phyloP scores from a whole-genome alignment of 2,113 vertebrate genomes.

The Eonycteris spelaea region DNA sequence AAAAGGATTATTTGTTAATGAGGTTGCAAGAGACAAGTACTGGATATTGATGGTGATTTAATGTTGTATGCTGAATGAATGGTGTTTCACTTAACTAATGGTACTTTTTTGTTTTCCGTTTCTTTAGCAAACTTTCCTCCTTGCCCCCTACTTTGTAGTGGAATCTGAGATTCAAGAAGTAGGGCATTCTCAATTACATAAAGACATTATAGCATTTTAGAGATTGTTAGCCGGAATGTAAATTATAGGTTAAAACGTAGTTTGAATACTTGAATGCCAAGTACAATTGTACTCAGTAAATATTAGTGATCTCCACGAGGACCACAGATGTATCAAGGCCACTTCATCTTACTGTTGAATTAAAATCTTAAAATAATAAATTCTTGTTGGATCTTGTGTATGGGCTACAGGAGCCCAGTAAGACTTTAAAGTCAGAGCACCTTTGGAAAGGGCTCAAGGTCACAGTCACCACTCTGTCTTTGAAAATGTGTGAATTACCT shows the following conservation, averaged over 20 bases:
- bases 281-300: not conserved
- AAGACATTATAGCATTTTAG: not conserved
- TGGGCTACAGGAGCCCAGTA: not conserved
- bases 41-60: not conserved
- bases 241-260: not conserved
- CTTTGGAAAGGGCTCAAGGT: constrained; percentile 44
- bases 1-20: constrained; percentile 31
- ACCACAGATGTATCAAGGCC: not conserved
- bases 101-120: not conserved
- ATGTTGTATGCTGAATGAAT: not conserved
- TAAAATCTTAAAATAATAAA: not conserved
- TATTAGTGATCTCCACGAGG: not conserved
- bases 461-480: constrained; percentile 32
- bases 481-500: constrained; percentile 65
- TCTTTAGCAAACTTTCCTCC: not conserved
- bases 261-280: not conserved
- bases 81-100: not conserved
- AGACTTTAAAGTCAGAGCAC: not conserved
- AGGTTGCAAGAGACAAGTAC: not conserved
- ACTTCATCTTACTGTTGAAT: not conserved
- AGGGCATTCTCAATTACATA: not conserved
- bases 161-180: constrained; percentile 31
- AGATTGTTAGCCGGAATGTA: constrained; percentile 1
- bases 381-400: not conserved
- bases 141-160: not conserved